These are phyloP conservation scores for Dinocampus coccinellae DNA, from an alignment of 2,888 invertebrate genomes.

Conservation along the genomic window DNA sequence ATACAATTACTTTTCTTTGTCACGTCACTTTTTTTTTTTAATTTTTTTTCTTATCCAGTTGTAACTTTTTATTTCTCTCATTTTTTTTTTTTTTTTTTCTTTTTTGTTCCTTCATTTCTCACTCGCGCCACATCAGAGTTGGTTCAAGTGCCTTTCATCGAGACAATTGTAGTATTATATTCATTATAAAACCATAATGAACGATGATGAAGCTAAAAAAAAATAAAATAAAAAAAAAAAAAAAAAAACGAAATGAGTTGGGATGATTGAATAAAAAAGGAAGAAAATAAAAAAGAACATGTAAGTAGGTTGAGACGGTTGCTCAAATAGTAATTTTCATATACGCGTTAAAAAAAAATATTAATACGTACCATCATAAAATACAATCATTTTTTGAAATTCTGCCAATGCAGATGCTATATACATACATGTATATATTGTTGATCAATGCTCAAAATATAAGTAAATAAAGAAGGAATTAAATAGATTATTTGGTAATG, in stretches of 20 bases:
- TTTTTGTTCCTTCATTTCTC: slow-evolving; percentile 27
- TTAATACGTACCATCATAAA: not conserved
- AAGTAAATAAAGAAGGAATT: not conserved
- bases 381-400: not conserved
- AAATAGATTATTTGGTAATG: not conserved
- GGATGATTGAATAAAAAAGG: too few species aligned
- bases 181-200: slow-evolving; percentile 4
- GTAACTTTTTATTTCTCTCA: too few species aligned
- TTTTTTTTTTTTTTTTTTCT: slow-evolving; percentile 15
- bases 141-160: not conserved
- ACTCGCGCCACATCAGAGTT: slow-evolving; percentile 8
- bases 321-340: not conserved
- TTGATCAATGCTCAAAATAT: not conserved
- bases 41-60: slow-evolving; percentile 2
- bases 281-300: too few species aligned
- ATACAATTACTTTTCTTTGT: slow-evolving; percentile 23
- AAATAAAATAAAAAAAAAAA: not conserved
- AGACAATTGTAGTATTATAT: slow-evolving; percentile 16
- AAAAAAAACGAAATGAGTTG: not conserved
- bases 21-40: not conserved
- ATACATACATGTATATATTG: too few species aligned
- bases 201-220: not conserved
- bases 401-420: not conserved
- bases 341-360: not conserved
- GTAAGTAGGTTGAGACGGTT: not conserved